Conservation (phyloP, 1,140 invertebrate genomes). For the Drosophila athabasca region DNA sequence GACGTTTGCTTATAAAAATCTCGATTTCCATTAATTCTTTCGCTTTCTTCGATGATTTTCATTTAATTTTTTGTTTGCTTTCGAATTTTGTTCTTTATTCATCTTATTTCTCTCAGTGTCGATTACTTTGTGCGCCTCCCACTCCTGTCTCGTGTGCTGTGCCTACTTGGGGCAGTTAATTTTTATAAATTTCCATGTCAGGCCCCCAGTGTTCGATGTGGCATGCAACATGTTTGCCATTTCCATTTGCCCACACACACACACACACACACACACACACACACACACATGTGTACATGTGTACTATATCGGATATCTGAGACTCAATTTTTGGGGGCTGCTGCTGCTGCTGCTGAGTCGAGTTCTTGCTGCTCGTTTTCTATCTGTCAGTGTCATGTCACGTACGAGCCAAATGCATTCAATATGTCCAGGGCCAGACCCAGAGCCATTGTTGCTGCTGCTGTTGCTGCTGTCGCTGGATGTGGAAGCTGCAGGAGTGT, state of each 20-base stretch:
- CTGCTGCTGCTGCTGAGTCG: conserved; percentile 18
- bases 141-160: neutral
- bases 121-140: conserved; percentile 17
- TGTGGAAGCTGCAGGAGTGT: conserved; percentile 75
- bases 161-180: conserved; percentile 74
- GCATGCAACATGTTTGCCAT: conserved; percentile 69
- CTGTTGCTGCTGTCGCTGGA: conserved; percentile 25
- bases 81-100: neutral
- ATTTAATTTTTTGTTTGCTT: conserved; percentile 10
- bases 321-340: conserved; percentile 38
- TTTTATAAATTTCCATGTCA: conserved; percentile 77
- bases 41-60: neutral
- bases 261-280: no score
- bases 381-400: conserved; percentile 81
- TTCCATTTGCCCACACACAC: conserved; percentile 46
- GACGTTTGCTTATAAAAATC: no score
- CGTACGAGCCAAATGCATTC: conserved; percentile 76
- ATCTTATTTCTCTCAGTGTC: conserved; percentile 50
- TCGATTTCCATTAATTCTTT: no score
- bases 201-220: conserved; percentile 36
- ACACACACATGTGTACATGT: no score
- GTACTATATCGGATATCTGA: conserved; percentile 33
- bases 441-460: conserved; percentile 27
- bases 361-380: conserved; percentile 58
- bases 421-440: conserved; percentile 43